Evolutionary conservation across 2,888 invertebrate species (phyloP), one percentile per base, ranked within the genome.

Genomic region (Aethes cnicana): DNA sequence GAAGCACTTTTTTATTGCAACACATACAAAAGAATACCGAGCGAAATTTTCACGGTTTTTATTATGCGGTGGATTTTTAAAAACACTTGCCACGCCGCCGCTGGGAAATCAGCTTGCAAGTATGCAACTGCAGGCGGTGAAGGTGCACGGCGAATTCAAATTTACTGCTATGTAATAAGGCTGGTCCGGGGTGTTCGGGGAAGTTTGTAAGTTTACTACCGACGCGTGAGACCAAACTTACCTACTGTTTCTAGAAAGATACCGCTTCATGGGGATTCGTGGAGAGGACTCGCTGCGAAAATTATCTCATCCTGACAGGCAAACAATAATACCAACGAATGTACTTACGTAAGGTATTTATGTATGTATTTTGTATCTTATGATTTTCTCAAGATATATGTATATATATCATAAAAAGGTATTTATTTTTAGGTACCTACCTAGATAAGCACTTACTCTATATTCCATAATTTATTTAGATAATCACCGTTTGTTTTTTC

Each of bases 71-170:
- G 69, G 75, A 79, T 83, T 84, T 82, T 82, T 71, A 74, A 78
- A 82, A 85, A 83, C 77, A 79, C 68, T 72, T 71, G 65, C 67
- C 66, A 63, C 69, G 69, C 87, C 69, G 69, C 87, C 87, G 78
- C 68, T 72, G 87, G 87, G 87, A 88, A 88, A 88, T 88, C 86
- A 86, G 72, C 72, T 72, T 75, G 75, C 73, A 73, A 63, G 64
- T 47, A 57, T 63, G 72, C 69, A 68, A 68, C 67, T 47, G 47
- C 62, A 63, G 57, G 55, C 63, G 61, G 67, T 59, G 61, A 49
- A 42, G 54, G 53, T 53, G 56, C 69, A 67, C 58, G 57, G 64
- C 63, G 81, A 71, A 72, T 68, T 77, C 64, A 66, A 59, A 72
- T 71, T 66, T 81, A 69, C 65, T 58, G 56, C 59, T 32, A 54